Evolutionary conservation across 35 echinoderm and acorn worm species (phyloP).

Genomic region (Apostichopus japonicus): DNA sequence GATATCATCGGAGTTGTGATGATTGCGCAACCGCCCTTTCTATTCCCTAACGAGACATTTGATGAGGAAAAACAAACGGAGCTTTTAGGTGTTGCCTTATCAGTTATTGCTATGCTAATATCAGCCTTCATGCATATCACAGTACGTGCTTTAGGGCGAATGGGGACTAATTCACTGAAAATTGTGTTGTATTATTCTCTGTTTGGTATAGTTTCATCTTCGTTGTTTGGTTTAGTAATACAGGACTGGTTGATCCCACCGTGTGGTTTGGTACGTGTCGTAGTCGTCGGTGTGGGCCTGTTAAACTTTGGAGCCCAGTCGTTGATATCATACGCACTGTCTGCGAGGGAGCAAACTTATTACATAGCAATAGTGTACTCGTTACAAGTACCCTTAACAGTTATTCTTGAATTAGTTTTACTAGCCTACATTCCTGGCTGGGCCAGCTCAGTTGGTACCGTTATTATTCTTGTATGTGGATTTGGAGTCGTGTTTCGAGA

Average conservation of each 20-base stretch:
- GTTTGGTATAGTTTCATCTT: background rate
- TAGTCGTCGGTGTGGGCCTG: background rate
- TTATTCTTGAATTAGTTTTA: too few relatives aligned
- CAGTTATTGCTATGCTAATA: background rate
- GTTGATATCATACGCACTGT: background rate
- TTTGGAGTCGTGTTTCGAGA: too few relatives aligned
- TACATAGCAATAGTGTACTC: background rate
- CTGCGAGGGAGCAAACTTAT: background rate
- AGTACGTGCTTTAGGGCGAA: background rate
- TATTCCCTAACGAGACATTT: constrained; percentile 2
- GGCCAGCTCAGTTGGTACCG: too few relatives aligned
- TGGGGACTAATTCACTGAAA: background rate
- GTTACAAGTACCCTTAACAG: too few relatives aligned
- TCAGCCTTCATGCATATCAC: background rate
- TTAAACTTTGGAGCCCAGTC: background rate
- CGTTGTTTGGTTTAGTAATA: background rate
- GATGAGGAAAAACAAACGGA: background rate
- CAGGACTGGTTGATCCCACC: background rate
- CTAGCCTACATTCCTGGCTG: too few relatives aligned
- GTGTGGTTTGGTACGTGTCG: background rate
- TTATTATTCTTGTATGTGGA: too few relatives aligned
- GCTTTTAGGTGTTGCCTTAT: background rate
- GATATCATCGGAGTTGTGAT: constrained; percentile 26
- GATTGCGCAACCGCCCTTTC: constrained; percentile 56
- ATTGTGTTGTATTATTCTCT: constrained; percentile 24